These are phyloP conservation scores for Oscheius sp. DNA, from an alignment of 2,888 invertebrate species.

Conservation along the genomic window DNA sequence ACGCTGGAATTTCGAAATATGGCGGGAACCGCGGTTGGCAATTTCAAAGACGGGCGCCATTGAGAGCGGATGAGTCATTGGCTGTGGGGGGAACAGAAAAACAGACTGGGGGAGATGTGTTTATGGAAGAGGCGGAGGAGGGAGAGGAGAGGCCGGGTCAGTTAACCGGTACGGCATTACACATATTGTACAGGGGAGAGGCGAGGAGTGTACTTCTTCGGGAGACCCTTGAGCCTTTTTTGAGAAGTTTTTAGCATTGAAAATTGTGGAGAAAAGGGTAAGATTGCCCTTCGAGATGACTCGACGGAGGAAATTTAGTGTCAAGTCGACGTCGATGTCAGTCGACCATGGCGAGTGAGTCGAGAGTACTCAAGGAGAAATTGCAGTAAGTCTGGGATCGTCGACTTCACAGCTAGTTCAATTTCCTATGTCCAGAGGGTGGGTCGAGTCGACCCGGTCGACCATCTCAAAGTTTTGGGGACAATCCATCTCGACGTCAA, in stretches of 20 bases:
- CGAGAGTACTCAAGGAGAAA: no score
- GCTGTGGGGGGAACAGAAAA: background rate
- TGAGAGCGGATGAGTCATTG: background rate
- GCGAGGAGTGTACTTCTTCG: background rate
- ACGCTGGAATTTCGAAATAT: no score
- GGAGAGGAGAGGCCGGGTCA: background rate
- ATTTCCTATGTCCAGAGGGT: no score
- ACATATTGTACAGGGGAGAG: background rate
- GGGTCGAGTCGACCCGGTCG: no score
- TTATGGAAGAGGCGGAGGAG: no score
- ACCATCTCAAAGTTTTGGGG: slow-evolving; percentile 64
- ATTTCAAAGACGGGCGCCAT: background rate
- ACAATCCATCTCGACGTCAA: slow-evolving; percentile 68
- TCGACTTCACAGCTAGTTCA: no score
- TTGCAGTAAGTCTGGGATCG: no score
- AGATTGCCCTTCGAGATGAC: background rate
- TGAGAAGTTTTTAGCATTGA: background rate
- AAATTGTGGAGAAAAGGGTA: background rate
- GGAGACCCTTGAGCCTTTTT: background rate
- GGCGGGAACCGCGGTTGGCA: no score
- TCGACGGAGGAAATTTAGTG: no score
- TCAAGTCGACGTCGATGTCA: no score
- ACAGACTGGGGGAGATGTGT: background rate
- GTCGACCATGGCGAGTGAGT: no score
- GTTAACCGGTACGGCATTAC: slow-evolving; percentile 21